These are phyloP conservation scores for Lepus townsendii DNA, from an alignment of 2,797 vertebrate genomes.

Conservation along the genomic window DNA sequence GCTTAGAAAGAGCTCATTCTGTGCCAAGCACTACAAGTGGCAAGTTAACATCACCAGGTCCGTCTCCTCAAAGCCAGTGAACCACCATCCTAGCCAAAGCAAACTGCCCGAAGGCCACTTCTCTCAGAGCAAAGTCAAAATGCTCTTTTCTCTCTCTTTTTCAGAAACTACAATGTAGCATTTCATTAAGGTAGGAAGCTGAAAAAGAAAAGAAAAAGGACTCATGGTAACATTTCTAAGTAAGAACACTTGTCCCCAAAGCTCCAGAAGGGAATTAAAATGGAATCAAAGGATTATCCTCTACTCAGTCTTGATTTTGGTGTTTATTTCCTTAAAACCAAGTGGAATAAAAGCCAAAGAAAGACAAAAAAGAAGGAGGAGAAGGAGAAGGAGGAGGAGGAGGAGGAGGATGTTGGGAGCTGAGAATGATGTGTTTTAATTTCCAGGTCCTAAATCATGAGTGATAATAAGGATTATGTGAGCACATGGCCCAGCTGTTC, in stretches of 20 bases:
- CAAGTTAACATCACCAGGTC: neutral
- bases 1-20: constrained; percentile 3
- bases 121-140: constrained; percentile 34
- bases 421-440: constrained; percentile 4
- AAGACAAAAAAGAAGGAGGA: neutral
- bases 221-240: neutral
- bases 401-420: neutral
- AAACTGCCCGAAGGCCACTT: neutral
- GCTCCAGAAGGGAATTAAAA: constrained; percentile 40
- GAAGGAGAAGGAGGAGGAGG: neutral
- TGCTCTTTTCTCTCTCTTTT: too few relatives aligned
- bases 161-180: neutral
- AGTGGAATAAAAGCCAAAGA: constrained; percentile 29
- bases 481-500: neutral
- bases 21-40: neutral
- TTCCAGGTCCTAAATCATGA: neutral
- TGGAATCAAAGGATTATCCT: neutral
- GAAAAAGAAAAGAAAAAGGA: neutral
- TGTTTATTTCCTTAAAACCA: constrained; percentile 24
- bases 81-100: neutral
- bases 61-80: neutral
- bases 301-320: neutral
- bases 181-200: constrained; percentile 52
- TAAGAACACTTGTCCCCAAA: neutral
- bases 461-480: constrained; percentile 28